Percentiles rank a stretch among this genome's conserved stretches.
Evolutionary conservation across 1,140 invertebrate species (phyloP).

Genomic region (Holotrichia oblita): DNA sequence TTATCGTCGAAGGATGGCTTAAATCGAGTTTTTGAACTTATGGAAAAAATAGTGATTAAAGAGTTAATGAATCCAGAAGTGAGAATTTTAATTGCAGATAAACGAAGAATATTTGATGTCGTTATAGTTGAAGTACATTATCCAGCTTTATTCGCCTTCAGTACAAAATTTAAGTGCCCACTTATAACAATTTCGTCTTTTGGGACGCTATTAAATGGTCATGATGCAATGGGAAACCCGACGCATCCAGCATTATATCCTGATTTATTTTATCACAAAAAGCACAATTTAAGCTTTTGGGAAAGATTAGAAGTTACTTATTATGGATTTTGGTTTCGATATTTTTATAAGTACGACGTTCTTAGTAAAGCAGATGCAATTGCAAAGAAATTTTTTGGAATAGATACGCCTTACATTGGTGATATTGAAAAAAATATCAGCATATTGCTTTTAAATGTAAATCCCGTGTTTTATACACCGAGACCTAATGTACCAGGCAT

Average conservation of each 20-base stretch:
- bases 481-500: conserved; percentile 40
- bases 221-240: conserved; percentile 58
- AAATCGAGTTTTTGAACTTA: conserved; percentile 20
- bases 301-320: conserved; percentile 57
- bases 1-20: neutral
- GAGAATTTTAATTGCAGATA: conserved; percentile 51
- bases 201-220: neutral
- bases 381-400: conserved; percentile 42
- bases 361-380: conserved; percentile 41
- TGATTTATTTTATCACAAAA: conserved; percentile 52
- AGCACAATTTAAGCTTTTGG: conserved; percentile 53
- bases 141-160: conserved; percentile 49
- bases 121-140: conserved; percentile 53
- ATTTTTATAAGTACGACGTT: conserved; percentile 49
- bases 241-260: conserved; percentile 61
- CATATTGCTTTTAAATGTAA: conserved; percentile 42
- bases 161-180: conserved; percentile 50
- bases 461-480: conserved; percentile 34
- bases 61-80: conserved; percentile 57
- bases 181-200: conserved; percentile 51
- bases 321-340: conserved; percentile 48
- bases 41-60: conserved; percentile 18
- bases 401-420: conserved; percentile 43
- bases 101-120: conserved; percentile 54
- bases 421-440: conserved; percentile 45